Base-by-base conservation (phyloP, 2,888 invertebrate species). In the Drosophila siamana region DNA sequence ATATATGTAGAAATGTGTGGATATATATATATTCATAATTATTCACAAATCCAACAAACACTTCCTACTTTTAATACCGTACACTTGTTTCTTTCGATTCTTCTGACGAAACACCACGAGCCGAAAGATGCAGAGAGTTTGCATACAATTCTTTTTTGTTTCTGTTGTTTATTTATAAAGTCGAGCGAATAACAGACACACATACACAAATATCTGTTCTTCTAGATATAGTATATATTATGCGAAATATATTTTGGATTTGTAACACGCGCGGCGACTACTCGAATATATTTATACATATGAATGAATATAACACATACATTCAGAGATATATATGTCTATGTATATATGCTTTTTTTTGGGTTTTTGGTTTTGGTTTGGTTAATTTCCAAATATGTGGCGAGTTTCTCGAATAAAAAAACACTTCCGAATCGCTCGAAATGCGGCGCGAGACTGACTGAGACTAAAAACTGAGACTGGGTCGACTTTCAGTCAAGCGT, bases 341-440 rank as follows among this genome's bases (percentile, higher is more conserved):
- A n/a, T 56, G 26, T 47, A 24, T 51, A 19, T 41, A 24, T 48
- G 19, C 57, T 33, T 62, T 4, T 30, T 40, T 38, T 28, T 40
- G n/a, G n/a, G n/a, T n/a, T 65, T n/a, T 69, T 11, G 16, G 40
- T 41, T 40, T 13, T 52, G n/a, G 56, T 24, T 59, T n/a, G n/a
- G 33, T 65, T 13, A 38, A 15, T 38, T 38, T 52, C 16, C 16
- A 52, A 26, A 40, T 51, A 16, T 26, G 38, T 60, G 48, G 30
- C 61, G 62, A 66, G 40, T 64, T 43, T 44, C 50, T 57, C 36
- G 33, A 33, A 8, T 3, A 28, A 55, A 44, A 44, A 52, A 52
- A 54, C 76, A 87, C 87, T 89, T 81, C 89, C 89, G 89, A 85
- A 87, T 89, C 85, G 84, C 89, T 88, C 74, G 89, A 85, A 80